phyloP scores from a whole-genome alignment of 2,888 invertebrate species.

The Pyrrhosoma nymphula region DNA sequence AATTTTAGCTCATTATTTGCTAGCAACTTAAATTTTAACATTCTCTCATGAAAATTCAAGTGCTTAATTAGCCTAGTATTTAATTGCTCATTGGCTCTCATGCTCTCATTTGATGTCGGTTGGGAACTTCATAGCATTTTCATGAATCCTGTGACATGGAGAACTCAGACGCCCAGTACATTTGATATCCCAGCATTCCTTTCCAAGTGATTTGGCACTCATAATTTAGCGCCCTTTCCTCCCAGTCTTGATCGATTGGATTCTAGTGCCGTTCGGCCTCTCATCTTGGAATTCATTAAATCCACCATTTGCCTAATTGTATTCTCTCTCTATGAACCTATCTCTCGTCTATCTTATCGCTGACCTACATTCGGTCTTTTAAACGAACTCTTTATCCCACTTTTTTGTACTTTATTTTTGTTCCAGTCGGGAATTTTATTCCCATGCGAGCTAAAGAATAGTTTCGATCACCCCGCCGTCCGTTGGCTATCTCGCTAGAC shows the following conservation, averaged over 20 bases:
- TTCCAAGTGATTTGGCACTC: not conserved
- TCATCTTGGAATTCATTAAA: slow-evolving; percentile 39
- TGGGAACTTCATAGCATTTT: not conserved
- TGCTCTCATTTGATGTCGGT: not conserved
- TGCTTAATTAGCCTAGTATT: not conserved
- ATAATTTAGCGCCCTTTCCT: not conserved
- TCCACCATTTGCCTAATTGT: slow-evolving; percentile 16
- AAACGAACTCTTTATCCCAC: slow-evolving; percentile 3
- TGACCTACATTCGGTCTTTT: slow-evolving; percentile 39
- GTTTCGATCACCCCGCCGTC: slow-evolving; percentile 28
- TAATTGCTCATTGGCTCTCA: not conserved
- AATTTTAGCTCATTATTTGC: too few relatives aligned
- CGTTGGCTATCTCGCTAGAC: slow-evolving; percentile 14
- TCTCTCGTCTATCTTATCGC: slow-evolving; percentile 28
- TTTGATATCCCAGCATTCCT: not conserved
- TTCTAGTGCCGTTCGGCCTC: not conserved
- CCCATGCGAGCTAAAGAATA: not conserved
- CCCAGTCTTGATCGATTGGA: not conserved
- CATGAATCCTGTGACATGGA: not conserved
- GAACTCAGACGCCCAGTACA: not conserved
- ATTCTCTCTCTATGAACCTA: slow-evolving; percentile 14
- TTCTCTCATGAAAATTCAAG: not conserved
- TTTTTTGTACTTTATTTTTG: not conserved
- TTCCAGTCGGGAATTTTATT: not conserved
- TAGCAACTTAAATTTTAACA: not conserved